Evolutionary conservation across 2,888 invertebrate genomes (phyloP).

Genomic region (Saturnia pavonia): DNA sequence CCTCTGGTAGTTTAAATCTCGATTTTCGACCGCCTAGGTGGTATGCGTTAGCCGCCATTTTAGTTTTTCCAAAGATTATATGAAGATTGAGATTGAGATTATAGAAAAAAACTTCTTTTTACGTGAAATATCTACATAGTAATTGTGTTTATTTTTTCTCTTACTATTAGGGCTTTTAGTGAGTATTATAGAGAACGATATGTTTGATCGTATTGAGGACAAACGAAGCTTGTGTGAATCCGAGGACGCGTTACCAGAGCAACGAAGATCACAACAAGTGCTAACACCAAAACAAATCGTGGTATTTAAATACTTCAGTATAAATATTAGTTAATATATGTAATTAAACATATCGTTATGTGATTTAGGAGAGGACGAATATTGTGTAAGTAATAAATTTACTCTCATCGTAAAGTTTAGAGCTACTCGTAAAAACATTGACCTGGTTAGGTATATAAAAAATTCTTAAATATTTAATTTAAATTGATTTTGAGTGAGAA

Average conservation of each 20-base stretch:
- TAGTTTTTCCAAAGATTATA: too few species aligned
- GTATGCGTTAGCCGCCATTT: too few species aligned
- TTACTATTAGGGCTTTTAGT: too few species aligned
- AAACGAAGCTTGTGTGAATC: neutral
- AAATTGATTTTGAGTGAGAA: too few species aligned
- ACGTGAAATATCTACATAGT: too few species aligned
- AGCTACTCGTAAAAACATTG: neutral
- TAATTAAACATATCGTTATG: neutral
- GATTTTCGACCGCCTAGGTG: too few species aligned
- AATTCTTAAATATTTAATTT: neutral
- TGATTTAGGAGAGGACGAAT: neutral
- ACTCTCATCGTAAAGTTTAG: neutral
- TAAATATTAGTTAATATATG: neutral
- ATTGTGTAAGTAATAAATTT: neutral
- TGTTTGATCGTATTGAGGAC: neutral
- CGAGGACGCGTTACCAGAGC: slow-evolving; percentile 48
- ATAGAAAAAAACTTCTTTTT: too few species aligned
- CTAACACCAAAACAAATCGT: slow-evolving; percentile 36
- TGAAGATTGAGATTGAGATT: too few species aligned
- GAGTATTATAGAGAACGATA: neutral
- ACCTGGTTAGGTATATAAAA: neutral
- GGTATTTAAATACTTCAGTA: neutral
- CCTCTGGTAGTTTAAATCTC: too few species aligned
- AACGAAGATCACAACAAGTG: slow-evolving; percentile 51
- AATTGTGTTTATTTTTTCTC: too few species aligned